Conservation (phyloP, 2,888 invertebrate species). For the Agapostemon virescens region DNA sequence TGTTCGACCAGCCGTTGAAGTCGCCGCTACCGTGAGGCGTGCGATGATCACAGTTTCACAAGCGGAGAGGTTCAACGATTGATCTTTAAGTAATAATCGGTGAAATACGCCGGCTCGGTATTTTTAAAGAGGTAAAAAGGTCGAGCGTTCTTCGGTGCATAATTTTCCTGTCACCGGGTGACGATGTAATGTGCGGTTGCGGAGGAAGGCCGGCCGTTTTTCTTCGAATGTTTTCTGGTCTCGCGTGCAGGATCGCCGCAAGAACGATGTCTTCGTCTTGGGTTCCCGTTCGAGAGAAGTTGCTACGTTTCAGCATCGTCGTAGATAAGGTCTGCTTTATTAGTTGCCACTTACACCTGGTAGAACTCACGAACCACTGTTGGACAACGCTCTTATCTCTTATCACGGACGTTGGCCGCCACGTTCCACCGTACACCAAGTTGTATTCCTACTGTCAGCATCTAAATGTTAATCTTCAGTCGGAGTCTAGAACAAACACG, state of each 20-base stretch:
- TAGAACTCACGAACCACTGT: conserved; percentile 45
- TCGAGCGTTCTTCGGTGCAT: conserved; percentile 11
- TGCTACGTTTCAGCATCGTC: conserved; percentile 19
- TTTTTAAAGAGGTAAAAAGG: conserved; percentile 3
- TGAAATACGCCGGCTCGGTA: conserved; percentile 4
- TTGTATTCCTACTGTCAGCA: conserved; percentile 40
- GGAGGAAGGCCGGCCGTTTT: conserved; percentile 1
- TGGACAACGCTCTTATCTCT: conserved; percentile 54
- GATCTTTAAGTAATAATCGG: conserved; percentile 12
- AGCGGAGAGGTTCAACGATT: conserved; percentile 20
- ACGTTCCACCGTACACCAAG: conserved; percentile 16
- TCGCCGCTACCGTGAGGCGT: not conserved
- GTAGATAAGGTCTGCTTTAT: conserved; percentile 51
- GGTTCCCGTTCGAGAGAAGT: not conserved
- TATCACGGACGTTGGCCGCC: conserved; percentile 46
- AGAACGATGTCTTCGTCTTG: conserved; percentile 6
- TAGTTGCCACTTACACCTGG: conserved; percentile 47
- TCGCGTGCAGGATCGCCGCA: not conserved
- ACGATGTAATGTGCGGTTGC: not conserved
- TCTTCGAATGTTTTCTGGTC: conserved; percentile 1
- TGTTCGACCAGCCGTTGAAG: not conserved
- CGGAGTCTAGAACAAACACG: conserved; percentile 25
- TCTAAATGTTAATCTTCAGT: conserved; percentile 42
- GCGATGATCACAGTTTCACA: not conserved
- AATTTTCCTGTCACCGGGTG: conserved; percentile 13